Conservation (phyloP, 2,113 vertebrate genomes). For the Tetraodon nigroviridis region DNA sequence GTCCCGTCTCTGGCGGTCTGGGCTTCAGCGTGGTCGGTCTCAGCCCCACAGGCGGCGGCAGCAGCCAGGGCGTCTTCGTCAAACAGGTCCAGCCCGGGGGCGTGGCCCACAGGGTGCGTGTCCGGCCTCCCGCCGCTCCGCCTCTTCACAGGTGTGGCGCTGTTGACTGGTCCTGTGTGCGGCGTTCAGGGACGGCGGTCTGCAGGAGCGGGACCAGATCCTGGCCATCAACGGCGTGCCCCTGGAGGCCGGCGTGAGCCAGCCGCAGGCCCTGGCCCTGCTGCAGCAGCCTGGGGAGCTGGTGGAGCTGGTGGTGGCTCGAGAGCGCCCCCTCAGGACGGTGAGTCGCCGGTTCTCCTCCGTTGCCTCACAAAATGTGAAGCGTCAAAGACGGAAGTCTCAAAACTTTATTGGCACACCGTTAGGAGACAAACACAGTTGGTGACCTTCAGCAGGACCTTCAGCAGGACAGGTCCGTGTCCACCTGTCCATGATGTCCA, state of each 20-base stretch:
- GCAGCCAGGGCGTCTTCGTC: conserved; percentile 83
- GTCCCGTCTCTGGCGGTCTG: conserved; percentile 83
- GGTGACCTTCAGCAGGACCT: no score
- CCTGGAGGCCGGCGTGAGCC: conserved; percentile 84
- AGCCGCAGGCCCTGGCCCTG: conserved; percentile 85
- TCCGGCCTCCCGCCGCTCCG: no score
- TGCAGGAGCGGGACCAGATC: conserved; percentile 92
- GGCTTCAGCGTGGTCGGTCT: conserved; percentile 94
- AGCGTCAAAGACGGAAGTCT: no score
- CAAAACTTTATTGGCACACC: no score
- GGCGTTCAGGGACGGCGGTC: conserved; percentile 80
- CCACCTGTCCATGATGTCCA: no score
- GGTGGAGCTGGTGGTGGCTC: conserved; percentile 85
- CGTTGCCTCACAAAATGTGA: no score
- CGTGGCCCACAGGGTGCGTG: conserved; percentile 81
- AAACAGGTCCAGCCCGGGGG: conserved; percentile 89
- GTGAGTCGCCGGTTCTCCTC: no score
- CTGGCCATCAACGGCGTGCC: conserved; percentile 87
- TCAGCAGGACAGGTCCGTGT: no score
- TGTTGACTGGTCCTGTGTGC: no score
- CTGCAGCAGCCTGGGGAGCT: conserved; percentile 84
- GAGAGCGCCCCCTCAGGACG: conserved; percentile 52
- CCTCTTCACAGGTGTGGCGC: no score
- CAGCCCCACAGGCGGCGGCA: conserved; percentile 70
- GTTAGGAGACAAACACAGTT: no score